phyloP scores from a whole-genome alignment of 2,888 invertebrate genomes.

The Drosophila quasianomalipes region DNA sequence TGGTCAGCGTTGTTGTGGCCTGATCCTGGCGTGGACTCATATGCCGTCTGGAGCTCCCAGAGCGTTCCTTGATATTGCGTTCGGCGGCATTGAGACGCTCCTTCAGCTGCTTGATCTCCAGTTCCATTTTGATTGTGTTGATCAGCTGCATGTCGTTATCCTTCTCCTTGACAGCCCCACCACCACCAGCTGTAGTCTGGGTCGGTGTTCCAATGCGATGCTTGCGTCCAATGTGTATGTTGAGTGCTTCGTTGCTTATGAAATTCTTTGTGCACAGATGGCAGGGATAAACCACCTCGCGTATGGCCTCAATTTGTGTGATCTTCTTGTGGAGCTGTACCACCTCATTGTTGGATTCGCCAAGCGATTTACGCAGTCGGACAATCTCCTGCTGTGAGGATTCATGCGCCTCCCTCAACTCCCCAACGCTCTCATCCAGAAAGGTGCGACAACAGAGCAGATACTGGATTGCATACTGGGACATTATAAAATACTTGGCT shows the following conservation, averaged over 20 bases:
- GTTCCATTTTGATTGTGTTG: conserved; percentile 88
- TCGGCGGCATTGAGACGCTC: conserved; percentile 88
- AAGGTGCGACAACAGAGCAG: conserved; percentile 84
- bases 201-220: conserved; percentile 71
- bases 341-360: conserved; percentile 82
- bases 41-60: conserved; percentile 24
- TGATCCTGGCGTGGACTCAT: conserved; percentile 53
- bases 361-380: conserved; percentile 68
- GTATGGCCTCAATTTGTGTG: conserved; percentile 83
- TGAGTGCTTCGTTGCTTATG: conserved; percentile 84
- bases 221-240: conserved; percentile 82
- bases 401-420: conserved; percentile 75
- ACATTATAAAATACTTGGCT: conserved; percentile 84
- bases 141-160: conserved; percentile 85
- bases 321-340: conserved; percentile 83
- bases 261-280: conserved; percentile 85
- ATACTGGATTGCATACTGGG: conserved; percentile 84
- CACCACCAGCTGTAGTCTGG: conserved; percentile 18
- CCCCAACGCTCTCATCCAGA: conserved; percentile 82
- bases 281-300: conserved; percentile 84
- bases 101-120: conserved; percentile 89
- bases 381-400: conserved; percentile 77
- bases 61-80: conserved; percentile 85
- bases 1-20: conserved; percentile 15
- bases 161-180: conserved; percentile 47